Evolutionary conservation across 2,113 vertebrate genomes (phyloP).

Genomic region (Kobus ellipsiprymnus): DNA sequence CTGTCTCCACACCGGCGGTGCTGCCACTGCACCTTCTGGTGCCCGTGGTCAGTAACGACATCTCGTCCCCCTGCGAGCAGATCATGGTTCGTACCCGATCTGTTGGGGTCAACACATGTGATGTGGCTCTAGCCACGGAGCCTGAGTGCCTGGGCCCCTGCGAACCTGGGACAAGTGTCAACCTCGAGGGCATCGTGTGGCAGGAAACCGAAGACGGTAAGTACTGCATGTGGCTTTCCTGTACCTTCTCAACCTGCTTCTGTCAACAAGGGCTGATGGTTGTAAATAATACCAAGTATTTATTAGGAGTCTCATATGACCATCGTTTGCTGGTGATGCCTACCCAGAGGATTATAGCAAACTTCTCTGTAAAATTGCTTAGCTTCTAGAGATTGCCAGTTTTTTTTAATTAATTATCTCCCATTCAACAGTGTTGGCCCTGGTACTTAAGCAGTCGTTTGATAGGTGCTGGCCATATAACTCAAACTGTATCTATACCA

Average conservation of each 20-base stretch:
- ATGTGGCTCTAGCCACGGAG: slow-evolving; percentile 95
- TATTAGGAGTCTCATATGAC: not conserved
- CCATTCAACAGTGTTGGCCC: not conserved
- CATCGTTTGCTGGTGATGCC: not conserved
- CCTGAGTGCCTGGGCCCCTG: slow-evolving; percentile 98
- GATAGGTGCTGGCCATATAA: not conserved
- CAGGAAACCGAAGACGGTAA: slow-evolving; percentile 98
- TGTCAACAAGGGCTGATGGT: not conserved
- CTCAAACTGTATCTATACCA: not conserved
- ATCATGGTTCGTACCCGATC: slow-evolving; percentile 99
- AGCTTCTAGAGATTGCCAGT: not conserved
- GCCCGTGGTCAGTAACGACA: slow-evolving; percentile 91
- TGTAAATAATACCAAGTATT: not conserved
- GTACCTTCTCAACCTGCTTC: not conserved
- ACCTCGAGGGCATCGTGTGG: slow-evolving; percentile 99
- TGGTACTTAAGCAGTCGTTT: not conserved
- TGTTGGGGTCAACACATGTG: slow-evolving; percentile 96
- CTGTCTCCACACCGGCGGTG: slow-evolving; percentile 93
- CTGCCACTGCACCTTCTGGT: slow-evolving; percentile 94
- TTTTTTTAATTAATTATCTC: not conserved
- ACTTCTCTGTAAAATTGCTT: not conserved
- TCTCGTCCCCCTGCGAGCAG: slow-evolving; percentile 97
- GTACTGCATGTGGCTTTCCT: slow-evolving; percentile 51
- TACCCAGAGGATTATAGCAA: not conserved
- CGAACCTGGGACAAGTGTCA: slow-evolving; percentile 97